A percentile compares a stretch with the other conserved stretches of the same genome.
Conservation (phyloP, 2,113 vertebrate species). For the Nerophis ophidion region DNA sequence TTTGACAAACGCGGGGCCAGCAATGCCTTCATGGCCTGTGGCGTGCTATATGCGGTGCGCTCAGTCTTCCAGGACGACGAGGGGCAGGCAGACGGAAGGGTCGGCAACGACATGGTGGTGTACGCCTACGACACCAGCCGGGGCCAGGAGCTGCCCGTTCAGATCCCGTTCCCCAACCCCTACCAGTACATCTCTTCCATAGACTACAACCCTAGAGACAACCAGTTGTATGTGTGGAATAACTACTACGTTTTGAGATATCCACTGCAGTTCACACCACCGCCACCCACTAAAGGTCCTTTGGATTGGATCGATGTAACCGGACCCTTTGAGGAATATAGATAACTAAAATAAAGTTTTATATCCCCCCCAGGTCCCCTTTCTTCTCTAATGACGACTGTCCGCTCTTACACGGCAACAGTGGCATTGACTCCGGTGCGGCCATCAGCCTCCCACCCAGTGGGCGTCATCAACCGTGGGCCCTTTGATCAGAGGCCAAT, state of each 20-base stretch:
- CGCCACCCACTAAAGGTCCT: slow-evolving; percentile 79
- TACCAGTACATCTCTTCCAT: slow-evolving; percentile 94
- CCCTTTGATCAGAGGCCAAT: slow-evolving; percentile 78
- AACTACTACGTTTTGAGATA: slow-evolving; percentile 92
- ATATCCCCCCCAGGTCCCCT: slow-evolving; percentile 44
- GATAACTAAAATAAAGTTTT: neutral
- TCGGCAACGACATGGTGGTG: slow-evolving; percentile 82
- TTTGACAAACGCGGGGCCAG: slow-evolving; percentile 92
- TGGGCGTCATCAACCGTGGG: slow-evolving; percentile 84
- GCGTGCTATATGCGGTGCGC: slow-evolving; percentile 87
- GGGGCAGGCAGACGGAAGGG: slow-evolving; percentile 84
- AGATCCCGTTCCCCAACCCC: slow-evolving; percentile 88
- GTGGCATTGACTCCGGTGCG: slow-evolving; percentile 72
- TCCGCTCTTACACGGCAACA: slow-evolving; percentile 70
- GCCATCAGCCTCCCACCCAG: slow-evolving; percentile 81
- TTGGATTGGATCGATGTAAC: neutral
- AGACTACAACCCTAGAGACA: slow-evolving; percentile 92
- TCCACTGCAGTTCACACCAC: slow-evolving; percentile 82
- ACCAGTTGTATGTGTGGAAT: slow-evolving; percentile 95
- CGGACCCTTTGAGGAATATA: neutral
- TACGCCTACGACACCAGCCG: slow-evolving; percentile 90
- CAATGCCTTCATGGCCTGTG: slow-evolving; percentile 94
- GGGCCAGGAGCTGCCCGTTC: slow-evolving; percentile 77
- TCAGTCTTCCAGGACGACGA: slow-evolving; percentile 91
- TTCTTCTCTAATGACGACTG: slow-evolving; percentile 66